These are phyloP conservation scores for Xestia ashworthii DNA, from an alignment of 2,888 invertebrate genomes.

Conservation along the genomic window DNA sequence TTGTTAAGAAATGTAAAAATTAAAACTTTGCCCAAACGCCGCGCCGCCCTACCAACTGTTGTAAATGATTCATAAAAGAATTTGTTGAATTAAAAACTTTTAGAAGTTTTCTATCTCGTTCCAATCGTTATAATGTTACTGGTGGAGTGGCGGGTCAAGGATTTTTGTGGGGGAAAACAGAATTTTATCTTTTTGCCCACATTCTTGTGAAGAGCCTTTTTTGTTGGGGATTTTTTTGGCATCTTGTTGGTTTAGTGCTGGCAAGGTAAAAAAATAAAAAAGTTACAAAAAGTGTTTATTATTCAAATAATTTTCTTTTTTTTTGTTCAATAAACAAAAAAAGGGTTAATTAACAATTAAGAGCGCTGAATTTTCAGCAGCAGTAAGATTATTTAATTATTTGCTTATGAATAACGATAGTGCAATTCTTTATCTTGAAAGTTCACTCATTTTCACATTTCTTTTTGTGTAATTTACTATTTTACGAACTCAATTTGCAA, in stretches of 20 bases:
- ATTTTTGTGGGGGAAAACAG: conserved; percentile 37
- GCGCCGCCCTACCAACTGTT: conserved; percentile 47
- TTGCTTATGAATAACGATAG: too few species aligned
- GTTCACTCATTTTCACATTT: too few species aligned
- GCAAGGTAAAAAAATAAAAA: not conserved
- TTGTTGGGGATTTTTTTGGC: conserved; percentile 26
- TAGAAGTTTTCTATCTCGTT: conserved; percentile 60
- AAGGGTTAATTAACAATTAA: too few species aligned
- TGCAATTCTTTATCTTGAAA: too few species aligned
- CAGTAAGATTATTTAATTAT: too few species aligned
- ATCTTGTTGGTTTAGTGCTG: conserved; percentile 34
- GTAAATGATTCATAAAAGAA: conserved; percentile 70
- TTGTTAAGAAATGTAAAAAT: conserved; percentile 57
- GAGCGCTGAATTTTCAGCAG: too few species aligned
- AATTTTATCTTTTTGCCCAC: conserved; percentile 43
- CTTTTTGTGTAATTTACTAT: too few species aligned
- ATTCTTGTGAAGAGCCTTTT: conserved; percentile 38
- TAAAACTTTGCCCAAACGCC: conserved; percentile 52
- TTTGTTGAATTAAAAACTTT: conserved; percentile 69
- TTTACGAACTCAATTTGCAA: too few species aligned
- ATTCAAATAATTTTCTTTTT: too few species aligned
- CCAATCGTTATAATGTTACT: conserved; percentile 57
- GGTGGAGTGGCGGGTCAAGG: conserved; percentile 57
- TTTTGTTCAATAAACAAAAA: too few species aligned
- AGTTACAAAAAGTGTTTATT: too few species aligned